Conservation (phyloP, 35 echinoderm and acorn worm genomes). For the Apostichopus parvimensis region DNA sequence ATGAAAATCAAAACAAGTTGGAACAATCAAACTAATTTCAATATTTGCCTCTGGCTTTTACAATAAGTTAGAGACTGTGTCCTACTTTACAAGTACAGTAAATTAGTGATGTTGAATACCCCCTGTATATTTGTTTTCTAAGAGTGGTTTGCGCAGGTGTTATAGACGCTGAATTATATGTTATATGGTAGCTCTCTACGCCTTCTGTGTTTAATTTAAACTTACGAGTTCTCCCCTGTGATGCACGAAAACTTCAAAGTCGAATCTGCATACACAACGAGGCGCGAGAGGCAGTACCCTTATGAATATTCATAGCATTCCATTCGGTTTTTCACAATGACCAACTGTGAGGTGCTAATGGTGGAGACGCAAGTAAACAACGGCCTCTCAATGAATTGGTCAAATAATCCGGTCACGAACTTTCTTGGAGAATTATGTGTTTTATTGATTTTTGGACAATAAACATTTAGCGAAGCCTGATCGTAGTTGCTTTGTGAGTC, state of each 20-base stretch:
- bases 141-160: slow-evolving; percentile 6
- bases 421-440: slow-evolving; percentile 6
- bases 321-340: slow-evolving; percentile 32
- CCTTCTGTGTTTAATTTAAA: slow-evolving; percentile 15
- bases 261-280: neutral
- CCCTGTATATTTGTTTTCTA: neutral
- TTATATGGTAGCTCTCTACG: neutral
- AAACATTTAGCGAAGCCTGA: slow-evolving; percentile 38
- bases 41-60: neutral
- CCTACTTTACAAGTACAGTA: neutral
- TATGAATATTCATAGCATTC: slow-evolving; percentile 50
- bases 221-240: neutral
- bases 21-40: neutral
- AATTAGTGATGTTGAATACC: neutral
- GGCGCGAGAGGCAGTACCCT: neutral
- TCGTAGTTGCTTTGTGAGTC: slow-evolving; percentile 7
- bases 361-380: slow-evolving; percentile 38
- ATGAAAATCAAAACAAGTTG: neutral
- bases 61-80: neutral
- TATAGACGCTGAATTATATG: neutral
- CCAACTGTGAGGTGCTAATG: slow-evolving; percentile 42
- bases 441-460: slow-evolving; percentile 54
- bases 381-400: neutral
- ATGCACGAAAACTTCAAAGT: too few relatives aligned
- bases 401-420: slow-evolving; percentile 54